Conservation (phyloP, 2,113 vertebrate genomes). For the Tenebrosternarchus preto region DNA sequence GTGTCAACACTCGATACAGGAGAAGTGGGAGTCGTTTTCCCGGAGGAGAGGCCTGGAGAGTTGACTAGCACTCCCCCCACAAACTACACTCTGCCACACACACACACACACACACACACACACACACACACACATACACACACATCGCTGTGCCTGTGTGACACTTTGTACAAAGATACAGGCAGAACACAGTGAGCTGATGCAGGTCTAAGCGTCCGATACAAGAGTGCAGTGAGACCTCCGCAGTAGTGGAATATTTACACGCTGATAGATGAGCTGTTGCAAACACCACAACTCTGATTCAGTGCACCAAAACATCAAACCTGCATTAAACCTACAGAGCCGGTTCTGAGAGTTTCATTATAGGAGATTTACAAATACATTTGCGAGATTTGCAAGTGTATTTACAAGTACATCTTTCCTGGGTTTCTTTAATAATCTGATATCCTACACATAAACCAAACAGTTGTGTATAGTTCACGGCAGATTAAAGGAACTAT, state of each 20-base stretch:
- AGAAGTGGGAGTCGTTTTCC: slow-evolving; percentile 43
- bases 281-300: background rate
- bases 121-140: slow-evolving; percentile 18
- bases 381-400: too few relatives aligned
- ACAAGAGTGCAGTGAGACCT: slow-evolving; percentile 7
- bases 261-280: background rate
- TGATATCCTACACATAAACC: too few relatives aligned
- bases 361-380: background rate
- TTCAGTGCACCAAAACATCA: background rate
- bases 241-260: slow-evolving; percentile 4
- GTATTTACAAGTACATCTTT: too few relatives aligned
- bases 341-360: background rate
- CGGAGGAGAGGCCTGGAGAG: slow-evolving; percentile 22
- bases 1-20: slow-evolving; percentile 48
- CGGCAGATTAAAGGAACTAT: too few relatives aligned
- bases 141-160: slow-evolving; percentile 33
- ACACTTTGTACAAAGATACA: slow-evolving; percentile 48
- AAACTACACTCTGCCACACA: background rate
- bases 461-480: too few relatives aligned
- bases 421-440: too few relatives aligned
- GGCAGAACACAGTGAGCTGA: slow-evolving; percentile 45
- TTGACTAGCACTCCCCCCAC: background rate
- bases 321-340: background rate
- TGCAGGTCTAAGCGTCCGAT: slow-evolving; percentile 35
- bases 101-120: slow-evolving; percentile 25